Percentiles rank a stretch among this genome's conserved stretches.
Evolutionary conservation across 92 coral and sea anemone genomes (phyloP).

Genomic region (Meandrina meandrites): DNA sequence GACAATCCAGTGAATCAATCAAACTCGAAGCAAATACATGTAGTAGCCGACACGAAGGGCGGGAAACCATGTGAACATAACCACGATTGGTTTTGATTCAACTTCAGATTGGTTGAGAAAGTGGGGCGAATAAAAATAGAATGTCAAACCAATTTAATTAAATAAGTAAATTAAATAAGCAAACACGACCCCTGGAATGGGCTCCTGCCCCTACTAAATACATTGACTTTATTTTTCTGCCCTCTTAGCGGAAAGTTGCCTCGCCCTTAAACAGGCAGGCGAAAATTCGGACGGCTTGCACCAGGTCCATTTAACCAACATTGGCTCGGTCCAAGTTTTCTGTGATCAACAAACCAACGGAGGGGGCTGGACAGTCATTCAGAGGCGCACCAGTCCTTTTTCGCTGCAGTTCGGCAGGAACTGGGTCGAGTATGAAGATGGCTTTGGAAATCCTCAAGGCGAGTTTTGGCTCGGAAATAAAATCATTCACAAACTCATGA

Average conservation of each 20-base stretch:
- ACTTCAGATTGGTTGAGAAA: no score
- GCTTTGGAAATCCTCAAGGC: slow-evolving; percentile 10
- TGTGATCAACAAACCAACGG: slow-evolving; percentile 20
- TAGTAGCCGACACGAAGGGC: no score
- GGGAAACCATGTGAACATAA: no score
- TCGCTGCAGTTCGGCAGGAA: neutral
- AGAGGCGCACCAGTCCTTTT: slow-evolving; percentile 18
- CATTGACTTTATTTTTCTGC: no score
- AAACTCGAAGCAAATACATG: no score
- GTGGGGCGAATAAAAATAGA: no score
- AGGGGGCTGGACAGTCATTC: slow-evolving; percentile 25
- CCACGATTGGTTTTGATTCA: no score
- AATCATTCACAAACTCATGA: slow-evolving; percentile 2
- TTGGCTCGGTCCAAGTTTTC: slow-evolving; percentile 21
- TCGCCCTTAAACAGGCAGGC: neutral
- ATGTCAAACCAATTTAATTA: no score
- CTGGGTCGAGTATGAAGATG: slow-evolving; percentile 24
- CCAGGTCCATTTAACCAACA: neutral
- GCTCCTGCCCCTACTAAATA: no score
- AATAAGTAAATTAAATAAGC: no score
- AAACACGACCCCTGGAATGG: no score
- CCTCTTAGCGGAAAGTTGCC: slow-evolving; percentile 13
- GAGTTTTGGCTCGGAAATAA: slow-evolving; percentile 35
- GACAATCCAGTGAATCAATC: no score
- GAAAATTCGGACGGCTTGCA: neutral